Conservation (phyloP, 2,113 vertebrate genomes). For the Loxodonta africana region DNA sequence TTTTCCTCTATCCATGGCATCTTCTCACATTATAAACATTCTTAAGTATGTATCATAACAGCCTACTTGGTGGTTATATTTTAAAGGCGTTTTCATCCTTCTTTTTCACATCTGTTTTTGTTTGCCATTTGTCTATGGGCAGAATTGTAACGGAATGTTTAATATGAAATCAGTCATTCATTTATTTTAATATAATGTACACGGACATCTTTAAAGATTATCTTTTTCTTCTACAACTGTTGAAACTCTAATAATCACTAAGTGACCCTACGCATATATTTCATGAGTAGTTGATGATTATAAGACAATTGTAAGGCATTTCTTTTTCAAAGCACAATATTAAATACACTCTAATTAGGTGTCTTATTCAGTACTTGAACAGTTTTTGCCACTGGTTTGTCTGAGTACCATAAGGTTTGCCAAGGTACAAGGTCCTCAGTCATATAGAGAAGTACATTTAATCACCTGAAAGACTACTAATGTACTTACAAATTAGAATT, state of each 20-base stretch:
- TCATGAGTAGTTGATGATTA: conserved; percentile 26
- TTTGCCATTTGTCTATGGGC: conserved; percentile 33
- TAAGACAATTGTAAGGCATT: neutral
- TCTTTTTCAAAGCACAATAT: neutral
- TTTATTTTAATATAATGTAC: conserved; percentile 45
- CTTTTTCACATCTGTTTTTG: conserved; percentile 67
- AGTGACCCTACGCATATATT: neutral
- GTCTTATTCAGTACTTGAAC: neutral
- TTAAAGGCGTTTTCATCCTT: conserved; percentile 78
- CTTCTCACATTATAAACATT: conserved; percentile 75
- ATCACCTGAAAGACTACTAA: neutral
- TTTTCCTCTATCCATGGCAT: conserved; percentile 70
- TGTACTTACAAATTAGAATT: neutral
- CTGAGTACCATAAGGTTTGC: neutral
- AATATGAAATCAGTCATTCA: neutral
- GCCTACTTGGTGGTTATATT: conserved; percentile 76
- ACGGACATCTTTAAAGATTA: neutral
- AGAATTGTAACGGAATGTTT: conserved; percentile 60
- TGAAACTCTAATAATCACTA: neutral
- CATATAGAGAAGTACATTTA: neutral
- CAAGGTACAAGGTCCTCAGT: neutral
- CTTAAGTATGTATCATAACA: conserved; percentile 50
- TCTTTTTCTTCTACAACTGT: neutral
- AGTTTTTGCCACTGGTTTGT: neutral
- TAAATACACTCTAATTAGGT: neutral